Conservation (phyloP, 2,888 invertebrate genomes). For the Cryptosula pallasiana region DNA sequence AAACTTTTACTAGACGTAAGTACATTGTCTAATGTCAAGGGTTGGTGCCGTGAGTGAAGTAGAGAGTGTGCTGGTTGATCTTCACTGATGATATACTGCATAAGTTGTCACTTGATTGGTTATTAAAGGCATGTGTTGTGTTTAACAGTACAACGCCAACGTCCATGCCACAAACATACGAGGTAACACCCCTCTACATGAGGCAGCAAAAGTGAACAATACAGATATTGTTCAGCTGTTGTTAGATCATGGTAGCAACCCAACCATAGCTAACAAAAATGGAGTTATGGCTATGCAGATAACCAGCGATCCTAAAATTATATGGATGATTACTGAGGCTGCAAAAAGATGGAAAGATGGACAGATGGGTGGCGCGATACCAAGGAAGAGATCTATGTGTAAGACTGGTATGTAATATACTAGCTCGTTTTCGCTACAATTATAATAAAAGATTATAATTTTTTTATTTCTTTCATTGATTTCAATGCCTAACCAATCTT, state of each 20-base stretch:
- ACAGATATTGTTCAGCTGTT: constrained; percentile 36
- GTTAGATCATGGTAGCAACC: constrained; percentile 32
- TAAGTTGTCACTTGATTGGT: too few relatives aligned
- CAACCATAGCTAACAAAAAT: constrained; percentile 17
- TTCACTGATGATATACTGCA: too few relatives aligned
- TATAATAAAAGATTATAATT: too few relatives aligned
- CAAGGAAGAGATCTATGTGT: not conserved
- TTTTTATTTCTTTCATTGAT: too few relatives aligned
- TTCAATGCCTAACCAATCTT: too few relatives aligned
- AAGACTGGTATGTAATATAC: not conserved
- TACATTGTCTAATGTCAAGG: too few relatives aligned
- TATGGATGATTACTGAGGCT: not conserved
- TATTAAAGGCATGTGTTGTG: too few relatives aligned
- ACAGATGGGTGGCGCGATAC: not conserved
- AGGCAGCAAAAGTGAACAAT: constrained; percentile 39
- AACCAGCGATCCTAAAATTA: constrained; percentile 1
- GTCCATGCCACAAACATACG: constrained; percentile 34
- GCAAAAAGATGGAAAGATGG: not conserved
- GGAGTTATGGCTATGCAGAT: constrained; percentile 14
- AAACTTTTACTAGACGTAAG: constrained; percentile 37
- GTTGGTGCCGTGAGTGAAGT: too few relatives aligned
- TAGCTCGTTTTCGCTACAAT: too few relatives aligned
- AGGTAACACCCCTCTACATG: constrained; percentile 43
- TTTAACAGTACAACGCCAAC: constrained; percentile 31
- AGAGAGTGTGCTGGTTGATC: too few relatives aligned